These are phyloP conservation scores for Heterodera carotae DNA, from an alignment of 1,140 invertebrate species.

Conservation along the genomic window DNA sequence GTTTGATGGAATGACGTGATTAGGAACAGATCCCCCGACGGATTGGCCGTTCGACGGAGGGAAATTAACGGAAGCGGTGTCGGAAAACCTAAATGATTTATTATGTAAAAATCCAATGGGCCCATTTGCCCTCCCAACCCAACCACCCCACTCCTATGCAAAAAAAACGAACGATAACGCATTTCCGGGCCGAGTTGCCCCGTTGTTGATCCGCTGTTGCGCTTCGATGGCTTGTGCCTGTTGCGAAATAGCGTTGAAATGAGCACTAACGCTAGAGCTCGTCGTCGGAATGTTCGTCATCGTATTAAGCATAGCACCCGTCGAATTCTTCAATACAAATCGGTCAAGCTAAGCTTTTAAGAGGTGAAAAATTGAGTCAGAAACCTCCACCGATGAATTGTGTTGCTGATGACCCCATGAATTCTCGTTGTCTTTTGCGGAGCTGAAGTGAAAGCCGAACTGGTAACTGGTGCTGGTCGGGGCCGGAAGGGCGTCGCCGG, in stretches of 20 bases:
- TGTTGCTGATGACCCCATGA: constrained; percentile 16
- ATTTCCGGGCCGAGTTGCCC: background rate
- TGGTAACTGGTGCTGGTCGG: constrained; percentile 16
- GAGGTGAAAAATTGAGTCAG: background rate
- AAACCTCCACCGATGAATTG: constrained; percentile 21
- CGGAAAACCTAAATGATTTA: constrained; percentile 5
- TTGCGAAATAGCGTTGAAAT: constrained; percentile 14
- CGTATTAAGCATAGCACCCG: constrained; percentile 16
- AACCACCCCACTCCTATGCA: too few species aligned
- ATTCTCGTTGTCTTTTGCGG: background rate
- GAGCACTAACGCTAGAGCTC: constrained; percentile 24
- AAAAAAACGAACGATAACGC: background rate
- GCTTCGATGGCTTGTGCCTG: constrained; percentile 7
- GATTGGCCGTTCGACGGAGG: constrained; percentile 10
- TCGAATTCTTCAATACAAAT: constrained; percentile 19
- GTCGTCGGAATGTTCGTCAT: constrained; percentile 30
- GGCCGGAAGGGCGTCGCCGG: constrained; percentile 12
- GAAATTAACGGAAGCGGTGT: constrained; percentile 22
- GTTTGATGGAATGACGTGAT: background rate
- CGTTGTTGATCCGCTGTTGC: constrained; percentile 9
- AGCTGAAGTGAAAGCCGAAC: constrained; percentile 23
- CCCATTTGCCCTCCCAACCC: too few species aligned
- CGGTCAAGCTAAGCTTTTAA: constrained; percentile 16
- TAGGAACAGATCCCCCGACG: background rate
- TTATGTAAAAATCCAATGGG: too few species aligned